Base-by-base conservation (phyloP, 2,797 vertebrate species). In the Synanceia verrucosa region DNA sequence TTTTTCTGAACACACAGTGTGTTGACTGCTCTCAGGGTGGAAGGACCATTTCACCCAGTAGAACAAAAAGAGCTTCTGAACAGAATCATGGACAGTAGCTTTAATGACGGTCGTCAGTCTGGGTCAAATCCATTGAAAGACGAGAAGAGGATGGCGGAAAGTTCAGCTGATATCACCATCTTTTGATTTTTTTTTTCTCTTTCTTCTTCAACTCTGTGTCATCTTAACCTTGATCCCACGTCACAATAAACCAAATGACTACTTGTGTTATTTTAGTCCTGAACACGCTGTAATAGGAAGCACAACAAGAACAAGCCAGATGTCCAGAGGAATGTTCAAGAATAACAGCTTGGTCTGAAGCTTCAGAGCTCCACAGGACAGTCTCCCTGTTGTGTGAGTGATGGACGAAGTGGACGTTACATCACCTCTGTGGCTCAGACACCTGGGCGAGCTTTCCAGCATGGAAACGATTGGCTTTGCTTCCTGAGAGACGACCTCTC, bases 261-360 rank as follows among this genome's bases (percentile, higher is more conserved):
- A 66, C 33, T 65, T 70, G 6, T 65, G 43, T 73, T 64, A 24
- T 57, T 57, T 73, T n/a, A 56, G 44, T 65, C 2, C 34, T 41
- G 71, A 58, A 78, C 65, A 59, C 76, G 65, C 73, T 74, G 68
- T 76, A 69, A 83, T 63, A 70, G 43, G 72, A 85, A 66, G 69
- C 39, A 51, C 36, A 66, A 55, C 47, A 56, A 78, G 70, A 73
- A 50, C 50, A 68, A 78, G 36, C 37, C 71, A 67, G 66, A 73
- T 76, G 77, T 85, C 76, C 73, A 61, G 72, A 86, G 81, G 81
- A 82, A 83, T 83, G 70, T 86, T 78, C 39, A 76, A 87, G 76
- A 82, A 73, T 62, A 84, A 82, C 71, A 83, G 64, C 56, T 59
- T 47, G 36, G 60, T 73, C 70, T 47, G 50, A 76, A 79, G 39